Evolutionary conservation across 2,797 vertebrate genomes (phyloP).

Genomic region (Acomys russatus): DNA sequence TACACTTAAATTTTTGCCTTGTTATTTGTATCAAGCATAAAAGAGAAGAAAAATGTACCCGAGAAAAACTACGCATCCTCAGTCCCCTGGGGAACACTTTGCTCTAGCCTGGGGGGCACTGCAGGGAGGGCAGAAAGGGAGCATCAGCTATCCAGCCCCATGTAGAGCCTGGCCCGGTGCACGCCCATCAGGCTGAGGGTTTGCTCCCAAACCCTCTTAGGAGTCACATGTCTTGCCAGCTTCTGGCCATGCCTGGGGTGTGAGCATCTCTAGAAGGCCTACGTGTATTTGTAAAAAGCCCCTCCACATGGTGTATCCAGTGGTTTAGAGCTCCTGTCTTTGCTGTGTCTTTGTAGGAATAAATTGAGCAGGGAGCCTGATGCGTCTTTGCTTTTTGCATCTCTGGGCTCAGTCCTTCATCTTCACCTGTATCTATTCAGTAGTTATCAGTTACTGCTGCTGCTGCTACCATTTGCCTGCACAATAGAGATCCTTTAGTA

Average conservation of each 20-base stretch:
- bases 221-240: neutral
- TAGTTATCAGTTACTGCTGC: neutral
- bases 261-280: neutral
- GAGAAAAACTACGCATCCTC: neutral
- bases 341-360: neutral
- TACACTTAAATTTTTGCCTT: neutral
- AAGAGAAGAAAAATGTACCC: neutral
- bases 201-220: rapidly evolving
- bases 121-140: neutral
- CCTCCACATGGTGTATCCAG: neutral
- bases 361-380: too few relatives aligned
- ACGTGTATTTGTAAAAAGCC: neutral
- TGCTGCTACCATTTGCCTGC: neutral
- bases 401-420: neutral
- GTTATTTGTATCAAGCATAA: neutral
- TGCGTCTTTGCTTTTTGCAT: neutral
- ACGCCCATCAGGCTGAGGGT: neutral
- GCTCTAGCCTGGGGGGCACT: neutral
- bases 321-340: neutral
- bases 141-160: rapidly evolving
- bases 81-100: neutral
- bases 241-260: rapidly evolving
- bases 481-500: neutral
- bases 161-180: rapidly evolving
- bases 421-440: neutral